Evolutionary conservation across 2,888 invertebrate species (phyloP).

Genomic region (Monoplex corrugatus): DNA sequence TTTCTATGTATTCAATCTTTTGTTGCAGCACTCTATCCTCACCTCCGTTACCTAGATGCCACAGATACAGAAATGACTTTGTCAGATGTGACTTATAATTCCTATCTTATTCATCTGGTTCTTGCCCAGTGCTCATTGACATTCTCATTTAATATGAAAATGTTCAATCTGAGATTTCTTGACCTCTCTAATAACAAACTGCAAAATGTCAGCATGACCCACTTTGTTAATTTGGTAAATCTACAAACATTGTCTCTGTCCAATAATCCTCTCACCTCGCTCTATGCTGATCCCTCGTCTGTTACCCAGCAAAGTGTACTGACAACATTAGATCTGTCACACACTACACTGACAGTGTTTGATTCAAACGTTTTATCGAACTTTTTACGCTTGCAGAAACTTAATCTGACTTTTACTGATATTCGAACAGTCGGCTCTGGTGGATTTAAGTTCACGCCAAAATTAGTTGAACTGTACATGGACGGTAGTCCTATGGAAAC

Average conservation of each 20-base stretch:
- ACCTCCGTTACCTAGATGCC: too few relatives aligned
- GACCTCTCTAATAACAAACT: too few relatives aligned
- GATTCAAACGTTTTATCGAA: not conserved
- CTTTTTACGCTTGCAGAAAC: not conserved
- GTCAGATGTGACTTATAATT: too few relatives aligned
- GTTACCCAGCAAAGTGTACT: not conserved
- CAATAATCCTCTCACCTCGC: not conserved
- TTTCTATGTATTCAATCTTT: too few relatives aligned
- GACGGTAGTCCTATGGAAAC: not conserved
- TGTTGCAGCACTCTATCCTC: too few relatives aligned
- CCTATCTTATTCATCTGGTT: too few relatives aligned
- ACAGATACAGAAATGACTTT: too few relatives aligned
- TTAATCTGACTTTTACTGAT: not conserved
- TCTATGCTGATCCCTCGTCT: not conserved
- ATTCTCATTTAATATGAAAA: too few relatives aligned
- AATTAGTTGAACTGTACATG: not conserved
- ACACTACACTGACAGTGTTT: not conserved
- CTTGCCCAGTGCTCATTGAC: too few relatives aligned
- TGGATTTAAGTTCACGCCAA: not conserved
- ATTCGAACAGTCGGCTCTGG: not conserved
- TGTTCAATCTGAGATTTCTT: too few relatives aligned
- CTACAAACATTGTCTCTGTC: not conserved
- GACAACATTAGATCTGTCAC: not conserved
- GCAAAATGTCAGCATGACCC: not conserved
- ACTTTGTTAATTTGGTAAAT: not conserved